Evolutionary conservation across 2,888 invertebrate species (phyloP), one percentile per base, ranked within the genome.

Genomic region (Sisyra nigra): DNA sequence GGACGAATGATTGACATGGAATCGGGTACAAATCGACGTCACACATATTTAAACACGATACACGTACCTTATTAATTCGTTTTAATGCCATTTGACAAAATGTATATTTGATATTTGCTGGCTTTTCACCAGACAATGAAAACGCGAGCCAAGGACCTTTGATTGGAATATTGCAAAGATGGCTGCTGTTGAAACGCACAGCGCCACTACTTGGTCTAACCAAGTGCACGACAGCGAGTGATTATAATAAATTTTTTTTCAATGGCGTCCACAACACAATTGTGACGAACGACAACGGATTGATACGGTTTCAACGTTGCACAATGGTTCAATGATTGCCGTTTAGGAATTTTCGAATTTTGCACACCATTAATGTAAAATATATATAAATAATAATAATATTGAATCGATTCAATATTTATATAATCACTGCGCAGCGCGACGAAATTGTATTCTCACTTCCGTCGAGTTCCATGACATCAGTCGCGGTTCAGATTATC

Each of bases 51-150:
- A 52, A 46, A 50, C 54, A 54, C 55, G 18, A 55, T 59, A 65
- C 68, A 76, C 79, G 66, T 78, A 84, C 84, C 87, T 88, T 88
- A 80, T 88, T 88, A 79, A 88, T 88, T 84, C 88, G 82, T 82
- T 88, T 88, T 83, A 88, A 84, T 79, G 88, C 88, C 88, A 88
- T 88, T 80, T 78, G 73, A 71, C 69, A 70, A 68, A 56, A 52
- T 71, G 69, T 69, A 68, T 71, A 68, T 69, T 70, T 74, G 72
- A 72, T 75, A 72, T 73, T 72, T 72, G 74, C 76, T 76, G 76
- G 74, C 72, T 74, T 74, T 73, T 72, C 73, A 77, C 76, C 76
- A 78, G 76, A 78, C 78, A 79, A 78, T 77, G 78, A 76, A 77
- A 78, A 74, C 74, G 76, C 76, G 76, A 78, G 74, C 78, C 76